Percentiles rank a stretch among this genome's conserved stretches.
These are phyloP conservation scores for Drosophila athabasca DNA, from an alignment of 1,140 invertebrate species.

Conservation along the genomic window DNA sequence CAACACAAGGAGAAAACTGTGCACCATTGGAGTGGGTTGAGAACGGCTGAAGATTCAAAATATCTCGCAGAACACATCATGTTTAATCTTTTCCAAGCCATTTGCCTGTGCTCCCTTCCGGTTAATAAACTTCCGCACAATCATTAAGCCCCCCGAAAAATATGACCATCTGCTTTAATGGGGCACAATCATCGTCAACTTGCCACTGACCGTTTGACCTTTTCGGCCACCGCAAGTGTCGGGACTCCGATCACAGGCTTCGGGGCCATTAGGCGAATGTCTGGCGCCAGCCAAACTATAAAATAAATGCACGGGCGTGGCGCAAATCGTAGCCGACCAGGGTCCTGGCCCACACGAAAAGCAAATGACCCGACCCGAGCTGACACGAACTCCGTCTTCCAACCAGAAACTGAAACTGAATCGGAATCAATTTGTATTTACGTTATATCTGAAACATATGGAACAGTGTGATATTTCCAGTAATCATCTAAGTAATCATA, in stretches of 20 bases:
- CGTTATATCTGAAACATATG: too few species aligned
- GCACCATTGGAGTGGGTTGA: background rate
- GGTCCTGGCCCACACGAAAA: constrained; percentile 20
- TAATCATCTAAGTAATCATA: too few species aligned
- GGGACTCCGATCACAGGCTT: constrained; percentile 40
- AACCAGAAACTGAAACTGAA: too few species aligned
- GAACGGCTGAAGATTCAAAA: background rate
- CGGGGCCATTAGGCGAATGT: constrained; percentile 62
- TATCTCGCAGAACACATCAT: constrained; percentile 17
- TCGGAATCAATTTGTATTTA: too few species aligned
- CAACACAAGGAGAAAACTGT: background rate
- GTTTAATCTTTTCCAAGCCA: constrained; percentile 35
- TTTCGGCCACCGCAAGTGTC: constrained; percentile 29
- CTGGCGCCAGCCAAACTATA: constrained; percentile 73
- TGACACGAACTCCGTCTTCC: too few species aligned
- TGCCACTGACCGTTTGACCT: constrained; percentile 70
- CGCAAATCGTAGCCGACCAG: constrained; percentile 30
- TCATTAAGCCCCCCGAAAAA: constrained; percentile 36
- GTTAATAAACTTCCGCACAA: constrained; percentile 21
- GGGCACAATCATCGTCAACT: constrained; percentile 48
- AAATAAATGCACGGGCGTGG: constrained; percentile 70
- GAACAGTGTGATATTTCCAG: too few species aligned
- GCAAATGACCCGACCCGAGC: background rate
- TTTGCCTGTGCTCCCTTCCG: constrained; percentile 28
- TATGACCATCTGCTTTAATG: constrained; percentile 51